These are phyloP conservation scores for Rallus crepitans DNA, from an alignment of 2,797 vertebrate genomes.

Conservation along the genomic window DNA sequence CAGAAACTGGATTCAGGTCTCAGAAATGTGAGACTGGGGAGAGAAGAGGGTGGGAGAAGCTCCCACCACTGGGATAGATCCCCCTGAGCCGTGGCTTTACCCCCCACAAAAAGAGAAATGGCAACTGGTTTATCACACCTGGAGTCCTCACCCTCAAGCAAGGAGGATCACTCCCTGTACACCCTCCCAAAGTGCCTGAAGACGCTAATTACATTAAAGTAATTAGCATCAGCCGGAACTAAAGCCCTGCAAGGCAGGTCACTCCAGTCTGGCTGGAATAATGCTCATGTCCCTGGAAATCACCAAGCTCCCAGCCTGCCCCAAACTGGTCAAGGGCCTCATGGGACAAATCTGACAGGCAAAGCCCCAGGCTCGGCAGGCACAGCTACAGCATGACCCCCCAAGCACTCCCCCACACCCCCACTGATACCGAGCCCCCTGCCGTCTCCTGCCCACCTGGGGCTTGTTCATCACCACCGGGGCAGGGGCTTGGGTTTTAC, in stretches of 20 bases:
- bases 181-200: neutral
- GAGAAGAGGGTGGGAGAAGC: neutral
- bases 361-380: neutral
- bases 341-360: no score
- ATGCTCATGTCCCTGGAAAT: neutral
- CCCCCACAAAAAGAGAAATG: neutral
- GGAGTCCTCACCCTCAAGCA: neutral
- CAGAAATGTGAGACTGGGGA: neutral
- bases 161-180: neutral
- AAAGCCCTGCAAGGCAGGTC: neutral
- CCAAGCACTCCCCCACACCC: neutral
- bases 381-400: fast-evolving
- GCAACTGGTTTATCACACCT: neutral
- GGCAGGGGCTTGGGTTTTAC: neutral
- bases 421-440: neutral
- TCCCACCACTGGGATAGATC: fast-evolving
- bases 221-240: neutral
- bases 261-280: neutral
- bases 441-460: neutral
- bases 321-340: neutral
- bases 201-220: neutral
- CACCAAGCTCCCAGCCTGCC: no score
- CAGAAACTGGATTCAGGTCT: neutral
- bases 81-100: fast-evolving
- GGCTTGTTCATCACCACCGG: neutral